These are phyloP conservation scores for Tauraco erythrolophus DNA, from an alignment of 2,113 vertebrate species.

Conservation along the genomic window DNA sequence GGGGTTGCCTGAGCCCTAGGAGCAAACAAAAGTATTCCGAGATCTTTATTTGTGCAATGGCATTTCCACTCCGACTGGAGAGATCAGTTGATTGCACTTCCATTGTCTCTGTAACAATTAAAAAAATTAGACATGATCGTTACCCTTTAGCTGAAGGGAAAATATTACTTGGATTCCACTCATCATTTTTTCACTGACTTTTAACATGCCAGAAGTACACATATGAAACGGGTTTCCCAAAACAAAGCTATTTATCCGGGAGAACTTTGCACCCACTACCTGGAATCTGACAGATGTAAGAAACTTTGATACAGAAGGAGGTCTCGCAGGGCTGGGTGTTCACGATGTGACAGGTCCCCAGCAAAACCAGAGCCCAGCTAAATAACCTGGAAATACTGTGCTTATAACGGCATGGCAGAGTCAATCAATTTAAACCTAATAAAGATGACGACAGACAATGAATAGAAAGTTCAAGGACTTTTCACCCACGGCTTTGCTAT, in stretches of 20 bases:
- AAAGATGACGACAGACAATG: constrained; percentile 47
- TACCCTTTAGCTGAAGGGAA: background rate
- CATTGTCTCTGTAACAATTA: background rate
- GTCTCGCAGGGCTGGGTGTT: background rate
- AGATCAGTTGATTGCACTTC: background rate
- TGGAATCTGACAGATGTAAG: background rate
- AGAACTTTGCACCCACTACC: background rate
- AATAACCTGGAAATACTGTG: constrained; percentile 44
- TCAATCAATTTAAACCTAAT: constrained; percentile 61
- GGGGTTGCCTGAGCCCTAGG: background rate
- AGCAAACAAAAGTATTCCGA: background rate
- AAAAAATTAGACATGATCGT: background rate
- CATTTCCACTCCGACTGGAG: background rate
- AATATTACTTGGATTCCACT: background rate
- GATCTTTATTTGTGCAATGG: constrained; percentile 9
- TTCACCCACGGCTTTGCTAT: constrained; percentile 36
- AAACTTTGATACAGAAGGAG: background rate
- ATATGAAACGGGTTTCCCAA: background rate
- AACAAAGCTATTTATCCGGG: background rate
- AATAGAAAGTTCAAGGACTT: constrained; percentile 66
- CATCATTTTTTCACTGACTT: background rate
- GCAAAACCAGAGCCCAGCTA: constrained; percentile 42
- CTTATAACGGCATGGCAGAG: constrained; percentile 39
- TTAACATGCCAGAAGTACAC: fast-evolving
- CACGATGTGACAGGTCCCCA: background rate